These are phyloP conservation scores for Willisornis vidua DNA, from an alignment of 2,113 vertebrate genomes.

Conservation along the genomic window DNA sequence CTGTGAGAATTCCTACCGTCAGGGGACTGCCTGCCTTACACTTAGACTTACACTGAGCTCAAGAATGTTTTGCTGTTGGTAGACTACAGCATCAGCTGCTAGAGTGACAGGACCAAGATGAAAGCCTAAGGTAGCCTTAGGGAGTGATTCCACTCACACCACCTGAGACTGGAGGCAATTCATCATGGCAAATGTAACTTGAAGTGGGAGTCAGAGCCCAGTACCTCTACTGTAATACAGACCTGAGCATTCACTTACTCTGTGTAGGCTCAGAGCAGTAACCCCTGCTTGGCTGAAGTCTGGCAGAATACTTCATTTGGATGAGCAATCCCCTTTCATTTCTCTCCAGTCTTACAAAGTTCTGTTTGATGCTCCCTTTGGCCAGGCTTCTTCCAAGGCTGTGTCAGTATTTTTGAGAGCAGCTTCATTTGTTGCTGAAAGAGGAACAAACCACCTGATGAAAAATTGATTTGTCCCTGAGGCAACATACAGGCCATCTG, in stretches of 20 bases:
- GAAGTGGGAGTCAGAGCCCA: neutral
- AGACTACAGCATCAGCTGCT: neutral
- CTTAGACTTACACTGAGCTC: neutral
- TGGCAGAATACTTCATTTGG: neutral
- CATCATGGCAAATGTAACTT: neutral
- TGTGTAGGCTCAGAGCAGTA: neutral
- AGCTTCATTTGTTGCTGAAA: neutral
- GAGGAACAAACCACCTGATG: neutral
- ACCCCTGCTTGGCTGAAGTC: neutral
- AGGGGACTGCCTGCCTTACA: neutral
- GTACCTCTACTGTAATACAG: neutral
- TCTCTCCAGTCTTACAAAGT: neutral
- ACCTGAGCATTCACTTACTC: neutral
- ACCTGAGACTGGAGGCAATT: neutral
- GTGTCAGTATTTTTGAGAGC: neutral
- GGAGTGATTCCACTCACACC: neutral
- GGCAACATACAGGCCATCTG: neutral
- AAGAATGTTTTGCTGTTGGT: neutral
- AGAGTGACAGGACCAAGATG: neutral
- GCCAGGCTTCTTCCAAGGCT: neutral
- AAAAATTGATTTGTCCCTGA: neutral
- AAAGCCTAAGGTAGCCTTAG: neutral
- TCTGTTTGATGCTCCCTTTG: neutral
- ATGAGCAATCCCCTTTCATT: neutral
- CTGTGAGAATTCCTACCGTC: neutral